Percentiles rank a stretch among this genome's conserved stretches.
phyloP scores from a whole-genome alignment of 2,797 vertebrate species.

The Paratrypauchen microcephalus region DNA sequence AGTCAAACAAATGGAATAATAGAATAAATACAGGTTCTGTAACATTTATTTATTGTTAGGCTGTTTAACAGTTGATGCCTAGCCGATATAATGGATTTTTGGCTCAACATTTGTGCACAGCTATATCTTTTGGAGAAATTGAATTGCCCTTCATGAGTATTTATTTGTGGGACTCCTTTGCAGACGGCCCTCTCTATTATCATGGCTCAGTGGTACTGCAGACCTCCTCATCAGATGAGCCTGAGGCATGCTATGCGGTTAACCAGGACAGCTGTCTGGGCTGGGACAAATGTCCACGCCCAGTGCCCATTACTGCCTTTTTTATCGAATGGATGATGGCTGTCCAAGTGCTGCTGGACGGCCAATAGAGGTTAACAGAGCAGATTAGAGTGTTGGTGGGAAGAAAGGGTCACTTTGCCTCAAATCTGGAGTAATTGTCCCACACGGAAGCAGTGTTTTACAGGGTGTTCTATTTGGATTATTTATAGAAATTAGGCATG shows the following conservation, averaged over 20 bases:
- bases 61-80: not conserved
- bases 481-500: constrained; percentile 11
- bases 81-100: not conserved
- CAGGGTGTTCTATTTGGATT: too few relatives aligned
- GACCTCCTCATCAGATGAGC: constrained; percentile 46
- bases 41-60: not conserved
- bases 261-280: constrained; percentile 62
- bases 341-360: constrained; percentile 42
- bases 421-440: constrained; percentile 48
- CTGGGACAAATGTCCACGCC: constrained; percentile 48
- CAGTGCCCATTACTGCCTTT: constrained; percentile 41
- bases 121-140: constrained; percentile 11
- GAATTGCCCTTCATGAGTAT: constrained; percentile 17
- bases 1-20: not conserved
- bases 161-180: constrained; percentile 33
- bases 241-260: constrained; percentile 45
- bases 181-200: constrained; percentile 37
- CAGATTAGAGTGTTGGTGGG: constrained; percentile 34
- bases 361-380: constrained; percentile 32
- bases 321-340: constrained; percentile 47
- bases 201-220: constrained; percentile 38
- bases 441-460: constrained; percentile 33
- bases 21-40: not conserved
- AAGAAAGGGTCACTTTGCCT: constrained; percentile 41
- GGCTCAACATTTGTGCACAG: not conserved